Evolutionary conservation across 2,797 vertebrate genomes (phyloP).

Genomic region (Labroides dimidiatus): DNA sequence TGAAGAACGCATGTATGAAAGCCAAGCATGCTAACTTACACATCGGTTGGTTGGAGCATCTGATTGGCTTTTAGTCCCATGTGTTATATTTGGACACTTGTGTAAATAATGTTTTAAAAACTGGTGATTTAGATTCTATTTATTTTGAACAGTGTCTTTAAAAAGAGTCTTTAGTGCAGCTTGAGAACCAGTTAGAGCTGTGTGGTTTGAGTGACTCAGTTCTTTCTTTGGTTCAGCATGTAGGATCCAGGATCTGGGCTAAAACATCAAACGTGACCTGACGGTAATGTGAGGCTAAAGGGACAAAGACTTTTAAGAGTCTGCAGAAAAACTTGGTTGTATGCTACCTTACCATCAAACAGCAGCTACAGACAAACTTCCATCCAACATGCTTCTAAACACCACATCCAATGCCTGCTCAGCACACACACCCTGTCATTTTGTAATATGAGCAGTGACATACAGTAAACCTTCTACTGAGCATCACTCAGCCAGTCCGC

Average conservation of each 20-base stretch:
- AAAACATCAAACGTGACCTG: conserved; percentile 4
- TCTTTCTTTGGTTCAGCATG: background rate
- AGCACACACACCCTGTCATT: conserved; percentile 64
- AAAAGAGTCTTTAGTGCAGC: background rate
- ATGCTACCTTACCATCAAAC: conserved; percentile 28
- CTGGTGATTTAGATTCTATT: background rate
- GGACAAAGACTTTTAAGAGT: conserved; percentile 7
- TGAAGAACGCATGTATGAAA: too few species aligned
- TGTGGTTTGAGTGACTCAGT: conserved; percentile 13
- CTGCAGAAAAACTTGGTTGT: background rate
- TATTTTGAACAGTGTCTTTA: background rate
- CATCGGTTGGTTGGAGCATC: too few species aligned
- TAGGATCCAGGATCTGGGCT: background rate
- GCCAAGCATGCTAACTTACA: too few species aligned
- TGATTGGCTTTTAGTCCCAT: too few species aligned
- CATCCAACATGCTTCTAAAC: conserved; percentile 41
- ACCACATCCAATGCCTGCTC: conserved; percentile 58
- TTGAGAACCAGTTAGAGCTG: background rate
- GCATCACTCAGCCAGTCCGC: conserved; percentile 39
- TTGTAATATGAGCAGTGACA: conserved; percentile 58
- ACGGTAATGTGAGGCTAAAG: conserved; percentile 16
- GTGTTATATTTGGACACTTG: too few species aligned
- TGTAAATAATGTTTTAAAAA: conserved; percentile 9
- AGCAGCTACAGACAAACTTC: conserved; percentile 16
- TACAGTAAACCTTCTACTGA: conserved; percentile 46